Percentiles rank a stretch among this genome's conserved stretches.
These are phyloP conservation scores for Morone saxatilis DNA, from an alignment of 2,113 vertebrate genomes.

Conservation along the genomic window DNA sequence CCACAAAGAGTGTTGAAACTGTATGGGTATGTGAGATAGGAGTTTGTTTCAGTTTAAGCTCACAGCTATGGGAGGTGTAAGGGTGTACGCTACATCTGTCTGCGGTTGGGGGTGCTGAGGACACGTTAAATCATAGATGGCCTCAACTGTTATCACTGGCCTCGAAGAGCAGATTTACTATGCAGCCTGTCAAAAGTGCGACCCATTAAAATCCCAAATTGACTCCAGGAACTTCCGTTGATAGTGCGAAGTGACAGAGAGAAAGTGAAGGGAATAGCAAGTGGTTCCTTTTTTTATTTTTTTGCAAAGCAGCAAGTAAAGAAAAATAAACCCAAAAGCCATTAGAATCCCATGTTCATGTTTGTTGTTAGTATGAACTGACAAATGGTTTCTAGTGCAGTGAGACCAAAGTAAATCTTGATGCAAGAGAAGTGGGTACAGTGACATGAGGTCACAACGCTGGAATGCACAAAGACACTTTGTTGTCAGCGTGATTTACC, in stretches of 20 bases:
- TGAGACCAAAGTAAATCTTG: slow-evolving; percentile 25
- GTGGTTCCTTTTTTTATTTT: slow-evolving; percentile 16
- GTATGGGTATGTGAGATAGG: slow-evolving; percentile 31
- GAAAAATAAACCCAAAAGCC: neutral
- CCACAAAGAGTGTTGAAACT: slow-evolving; percentile 35
- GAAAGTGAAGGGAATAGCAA: slow-evolving; percentile 15
- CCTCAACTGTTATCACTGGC: slow-evolving; percentile 51
- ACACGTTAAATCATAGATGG: slow-evolving; percentile 72
- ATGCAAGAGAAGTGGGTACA: slow-evolving; percentile 9
- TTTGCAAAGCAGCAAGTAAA: neutral
- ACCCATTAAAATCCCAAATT: slow-evolving; percentile 63
- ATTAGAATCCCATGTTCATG: neutral
- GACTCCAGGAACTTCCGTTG: slow-evolving; percentile 44
- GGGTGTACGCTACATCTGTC: slow-evolving; percentile 50
- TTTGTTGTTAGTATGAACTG: slow-evolving; percentile 29
- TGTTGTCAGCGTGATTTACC: slow-evolving; percentile 4
- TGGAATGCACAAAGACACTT: neutral
- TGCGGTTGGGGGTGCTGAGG: slow-evolving; percentile 30
- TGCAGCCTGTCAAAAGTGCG: slow-evolving; percentile 61
- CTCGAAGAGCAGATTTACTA: slow-evolving; percentile 59
- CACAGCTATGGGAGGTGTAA: slow-evolving; percentile 27
- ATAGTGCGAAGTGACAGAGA: slow-evolving; percentile 58
- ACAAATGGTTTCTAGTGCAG: slow-evolving; percentile 39
- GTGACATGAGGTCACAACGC: slow-evolving; percentile 12
- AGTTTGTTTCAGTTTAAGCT: slow-evolving; percentile 61